Evolutionary conservation across 2,888 invertebrate genomes (phyloP), one percentile per base, ranked within the genome.

Genomic region (Drosophila atripex): DNA sequence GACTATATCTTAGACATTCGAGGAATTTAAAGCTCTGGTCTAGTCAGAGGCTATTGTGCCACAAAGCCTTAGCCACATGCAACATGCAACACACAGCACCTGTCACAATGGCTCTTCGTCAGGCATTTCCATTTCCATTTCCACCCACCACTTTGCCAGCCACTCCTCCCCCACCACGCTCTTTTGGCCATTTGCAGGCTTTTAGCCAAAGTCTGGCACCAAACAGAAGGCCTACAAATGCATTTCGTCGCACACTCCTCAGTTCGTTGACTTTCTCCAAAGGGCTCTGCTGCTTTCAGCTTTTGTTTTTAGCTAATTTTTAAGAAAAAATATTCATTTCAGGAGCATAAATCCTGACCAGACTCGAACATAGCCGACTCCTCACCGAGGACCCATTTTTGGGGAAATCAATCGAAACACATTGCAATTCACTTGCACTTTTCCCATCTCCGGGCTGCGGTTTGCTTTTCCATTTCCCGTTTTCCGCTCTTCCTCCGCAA

Each of bases 171-270:
- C n/a, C n/a, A n/a, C n/a, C n/a, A n/a, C n/a, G n/a, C n/a, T n/a
- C 18, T 18, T 18, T 35, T 54, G 61, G 71, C 55, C 69, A 28
- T 68, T 68, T 56, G 69, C 38, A 54, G 55, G 80, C 80, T 82
- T 80, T 80, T 78, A 82, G 59, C 64, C 75, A 30, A n/a, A 56
- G 75, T 52, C 60, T 66, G 70, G 76, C 66, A 45, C 23, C 52
- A 59, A 51, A 55, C 45, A 69, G 71, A 82, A 82, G 53, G 79
- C 61, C 83, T 79, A 76, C 61, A 82, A 80, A 71, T 86, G 86
- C 80, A 75, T 79, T 35, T 80, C 73, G 64, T 58, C 68, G 64
- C 79, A 52, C 66, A 54, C 71, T 66, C 53, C 9, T 46, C 70
- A 80, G 86, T 80, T 80, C 86, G 54, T 80, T 80, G 80, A 83